These are phyloP conservation scores for Heliconius hewitsoni DNA, from an alignment of 1,140 invertebrate species.

Conservation along the genomic window DNA sequence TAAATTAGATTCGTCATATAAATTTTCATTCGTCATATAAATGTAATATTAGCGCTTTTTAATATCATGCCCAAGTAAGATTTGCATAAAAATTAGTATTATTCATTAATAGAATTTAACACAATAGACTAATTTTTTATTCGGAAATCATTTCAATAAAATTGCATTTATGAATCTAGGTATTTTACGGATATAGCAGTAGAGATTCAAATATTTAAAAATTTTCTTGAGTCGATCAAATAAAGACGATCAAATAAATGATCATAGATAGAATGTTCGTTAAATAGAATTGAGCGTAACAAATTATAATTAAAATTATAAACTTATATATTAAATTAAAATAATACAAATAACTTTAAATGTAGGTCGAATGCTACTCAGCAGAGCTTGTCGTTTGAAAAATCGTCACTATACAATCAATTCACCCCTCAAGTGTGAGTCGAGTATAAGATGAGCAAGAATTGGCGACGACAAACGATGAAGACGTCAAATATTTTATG, in stretches of 20 bases:
- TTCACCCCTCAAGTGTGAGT: background rate
- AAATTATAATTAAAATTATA: background rate
- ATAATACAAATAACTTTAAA: background rate
- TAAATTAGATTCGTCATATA: too few species aligned
- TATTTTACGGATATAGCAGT: background rate
- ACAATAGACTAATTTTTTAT: background rate
- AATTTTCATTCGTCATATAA: too few species aligned
- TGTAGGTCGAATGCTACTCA: background rate
- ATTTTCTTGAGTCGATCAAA: background rate
- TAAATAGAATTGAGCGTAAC: background rate
- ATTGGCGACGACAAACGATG: conserved; percentile 6
- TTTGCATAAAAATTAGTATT: too few species aligned
- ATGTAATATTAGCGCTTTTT: too few species aligned
- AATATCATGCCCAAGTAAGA: too few species aligned
- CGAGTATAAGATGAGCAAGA: conserved; percentile 8
- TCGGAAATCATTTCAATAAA: background rate
- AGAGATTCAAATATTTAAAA: background rate
- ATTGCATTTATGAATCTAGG: background rate
- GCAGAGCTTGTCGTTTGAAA: background rate
- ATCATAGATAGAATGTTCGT: background rate
- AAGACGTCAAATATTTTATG: conserved; percentile 1
- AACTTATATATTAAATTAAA: background rate
- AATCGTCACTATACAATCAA: background rate
- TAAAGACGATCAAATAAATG: background rate
- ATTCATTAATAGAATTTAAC: background rate